Conservation (phyloP, 2,113 vertebrate genomes). For the Nestor notabilis region DNA sequence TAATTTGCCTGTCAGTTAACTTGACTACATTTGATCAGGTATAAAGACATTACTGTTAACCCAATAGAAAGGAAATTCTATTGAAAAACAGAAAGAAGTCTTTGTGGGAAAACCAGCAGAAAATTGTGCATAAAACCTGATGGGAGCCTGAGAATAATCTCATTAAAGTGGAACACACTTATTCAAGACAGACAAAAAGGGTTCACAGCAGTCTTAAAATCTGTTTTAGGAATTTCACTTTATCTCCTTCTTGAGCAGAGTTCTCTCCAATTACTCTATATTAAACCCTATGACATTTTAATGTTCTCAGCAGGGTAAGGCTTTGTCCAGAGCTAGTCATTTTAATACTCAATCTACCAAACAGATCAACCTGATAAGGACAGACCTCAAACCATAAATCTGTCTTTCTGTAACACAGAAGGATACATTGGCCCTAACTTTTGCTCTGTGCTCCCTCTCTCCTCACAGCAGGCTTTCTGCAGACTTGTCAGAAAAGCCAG, state of each 20-base stretch:
- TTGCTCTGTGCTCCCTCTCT: background rate
- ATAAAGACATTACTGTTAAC: slow-evolving; percentile 62
- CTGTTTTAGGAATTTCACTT: slow-evolving; percentile 69
- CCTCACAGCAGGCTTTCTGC: background rate
- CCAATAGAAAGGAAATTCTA: slow-evolving; percentile 66
- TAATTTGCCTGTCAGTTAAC: slow-evolving; percentile 56
- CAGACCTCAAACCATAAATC: slow-evolving; percentile 1
- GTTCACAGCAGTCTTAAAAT: slow-evolving; percentile 65
- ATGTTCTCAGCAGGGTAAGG: slow-evolving; percentile 29
- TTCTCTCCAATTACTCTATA: slow-evolving; percentile 49
- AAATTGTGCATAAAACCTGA: slow-evolving; percentile 71
- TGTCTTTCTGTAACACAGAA: background rate
- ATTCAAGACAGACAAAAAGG: slow-evolving; percentile 69
- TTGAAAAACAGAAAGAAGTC: slow-evolving; percentile 66
- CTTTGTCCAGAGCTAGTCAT: slow-evolving; percentile 24
- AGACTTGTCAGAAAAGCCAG: background rate
- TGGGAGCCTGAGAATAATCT: slow-evolving; percentile 79
- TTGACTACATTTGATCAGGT: background rate
- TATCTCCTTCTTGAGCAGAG: slow-evolving; percentile 35
- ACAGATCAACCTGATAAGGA: slow-evolving; percentile 17
- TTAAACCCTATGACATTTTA: slow-evolving; percentile 49
- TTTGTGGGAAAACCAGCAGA: slow-evolving; percentile 70
- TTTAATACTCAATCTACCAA: slow-evolving; percentile 21
- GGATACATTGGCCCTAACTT: background rate
- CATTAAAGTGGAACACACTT: slow-evolving; percentile 73